phyloP scores from a whole-genome alignment of 2,888 invertebrate genomes.

The Macropis europaea region DNA sequence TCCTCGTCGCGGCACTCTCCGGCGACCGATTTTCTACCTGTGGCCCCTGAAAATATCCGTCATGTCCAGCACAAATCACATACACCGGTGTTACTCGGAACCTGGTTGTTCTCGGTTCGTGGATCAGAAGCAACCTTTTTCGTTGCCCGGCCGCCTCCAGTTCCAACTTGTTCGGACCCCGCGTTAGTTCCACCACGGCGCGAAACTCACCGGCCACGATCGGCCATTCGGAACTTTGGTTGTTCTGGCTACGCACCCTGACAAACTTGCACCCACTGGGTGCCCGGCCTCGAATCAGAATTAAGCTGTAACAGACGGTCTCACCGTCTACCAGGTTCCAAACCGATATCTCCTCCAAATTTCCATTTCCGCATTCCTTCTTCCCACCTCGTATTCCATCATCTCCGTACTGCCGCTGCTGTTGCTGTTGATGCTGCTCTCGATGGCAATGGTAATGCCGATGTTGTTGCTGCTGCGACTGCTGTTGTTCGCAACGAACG shows the following conservation, averaged over 20 bases:
- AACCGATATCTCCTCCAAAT: constrained; percentile 76
- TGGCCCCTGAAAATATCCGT: constrained; percentile 87
- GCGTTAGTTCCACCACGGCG: constrained; percentile 83
- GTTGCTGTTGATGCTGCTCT: background rate
- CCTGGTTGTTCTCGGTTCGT: constrained; percentile 83
- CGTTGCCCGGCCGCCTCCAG: constrained; percentile 82
- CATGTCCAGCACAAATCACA: constrained; percentile 89
- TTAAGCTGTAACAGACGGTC: constrained; percentile 83
- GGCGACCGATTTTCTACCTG: constrained; percentile 84
- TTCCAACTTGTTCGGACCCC: constrained; percentile 84
- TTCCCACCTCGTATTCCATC: no score
- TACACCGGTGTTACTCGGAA: constrained; percentile 89
- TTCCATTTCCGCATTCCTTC: constrained; percentile 62
- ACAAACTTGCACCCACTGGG: constrained; percentile 76
- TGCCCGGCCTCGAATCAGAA: constrained; percentile 84
- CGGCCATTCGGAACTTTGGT: constrained; percentile 82
- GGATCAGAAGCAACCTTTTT: constrained; percentile 81
- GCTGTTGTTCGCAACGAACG: constrained; percentile 47
- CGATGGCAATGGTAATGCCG: background rate
- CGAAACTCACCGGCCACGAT: constrained; percentile 86
- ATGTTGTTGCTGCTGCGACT: constrained; percentile 22
- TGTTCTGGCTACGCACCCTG: constrained; percentile 78
- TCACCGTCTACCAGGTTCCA: constrained; percentile 85
- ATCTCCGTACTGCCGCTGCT: constrained; percentile 17
- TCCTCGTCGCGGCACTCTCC: constrained; percentile 88